phyloP scores from a whole-genome alignment of 2,888 invertebrate genomes.

The Lapara coniferarum region DNA sequence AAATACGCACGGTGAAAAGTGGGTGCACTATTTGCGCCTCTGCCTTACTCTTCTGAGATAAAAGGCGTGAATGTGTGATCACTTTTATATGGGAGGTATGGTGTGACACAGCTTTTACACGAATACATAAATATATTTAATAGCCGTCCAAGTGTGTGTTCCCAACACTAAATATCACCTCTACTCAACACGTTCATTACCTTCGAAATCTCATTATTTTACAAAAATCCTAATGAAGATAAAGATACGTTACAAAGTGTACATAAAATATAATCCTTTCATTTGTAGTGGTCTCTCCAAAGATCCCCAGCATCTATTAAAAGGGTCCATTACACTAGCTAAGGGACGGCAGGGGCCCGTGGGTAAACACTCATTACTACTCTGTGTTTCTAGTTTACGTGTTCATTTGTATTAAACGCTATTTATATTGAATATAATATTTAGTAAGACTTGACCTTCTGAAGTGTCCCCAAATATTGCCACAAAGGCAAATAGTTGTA shows the following conservation, averaged over 20 bases:
- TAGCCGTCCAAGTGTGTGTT: no score
- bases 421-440: neutral
- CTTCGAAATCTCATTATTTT: neutral
- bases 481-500: no score
- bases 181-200: neutral
- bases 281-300: conserved; percentile 21
- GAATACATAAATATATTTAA: no score
- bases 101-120: no score
- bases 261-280: conserved; percentile 32
- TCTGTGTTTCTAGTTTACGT: neutral
- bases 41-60: no score
- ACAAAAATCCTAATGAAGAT: neutral
- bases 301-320: conserved; percentile 39
- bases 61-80: no score
- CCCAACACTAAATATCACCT: no score
- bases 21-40: no score
- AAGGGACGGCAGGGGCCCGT: conserved; percentile 28
- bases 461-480: no score
- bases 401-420: neutral
- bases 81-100: no score
- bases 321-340: conserved; percentile 39
- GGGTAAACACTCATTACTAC: conserved; percentile 9
- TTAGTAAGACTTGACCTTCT: neutral
- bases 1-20: no score
- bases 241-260: neutral